Percentiles rank a stretch among this genome's conserved stretches.
Conservation (phyloP, 1,140 invertebrate genomes). For the Cephus cinctus region DNA sequence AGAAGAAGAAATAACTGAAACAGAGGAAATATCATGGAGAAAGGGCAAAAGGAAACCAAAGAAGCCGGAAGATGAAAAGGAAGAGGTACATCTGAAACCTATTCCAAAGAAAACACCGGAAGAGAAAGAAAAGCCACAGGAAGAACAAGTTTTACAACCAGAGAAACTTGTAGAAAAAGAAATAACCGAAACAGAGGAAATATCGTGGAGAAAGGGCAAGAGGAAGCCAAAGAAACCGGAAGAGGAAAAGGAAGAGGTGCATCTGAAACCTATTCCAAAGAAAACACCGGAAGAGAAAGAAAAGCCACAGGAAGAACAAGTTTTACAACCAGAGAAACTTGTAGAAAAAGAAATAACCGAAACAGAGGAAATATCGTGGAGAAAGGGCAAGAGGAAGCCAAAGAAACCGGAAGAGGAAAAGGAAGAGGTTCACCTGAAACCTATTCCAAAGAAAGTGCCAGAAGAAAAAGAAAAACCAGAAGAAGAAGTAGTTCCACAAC, state of each 20-base stretch:
- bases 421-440: conserved; percentile 46
- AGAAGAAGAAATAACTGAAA: conserved; percentile 9
- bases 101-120: conserved; percentile 26
- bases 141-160: conserved; percentile 16
- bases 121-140: conserved; percentile 26
- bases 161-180: background rate
- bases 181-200: conserved; percentile 20
- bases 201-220: conserved; percentile 3
- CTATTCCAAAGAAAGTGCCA: conserved; percentile 32
- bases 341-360: conserved; percentile 35
- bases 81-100: conserved; percentile 31
- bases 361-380: conserved; percentile 40
- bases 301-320: conserved; percentile 31
- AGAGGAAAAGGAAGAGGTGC: conserved; percentile 40
- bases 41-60: conserved; percentile 19
- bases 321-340: conserved; percentile 36
- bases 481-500: conserved; percentile 13
- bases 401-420: conserved; percentile 43
- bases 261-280: conserved; percentile 49
- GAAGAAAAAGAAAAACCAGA: conserved; percentile 22
- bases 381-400: conserved; percentile 36
- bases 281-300: conserved; percentile 30
- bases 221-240: conserved; percentile 13
- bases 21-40: conserved; percentile 25
- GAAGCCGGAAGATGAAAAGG: conserved; percentile 31